Evolutionary conservation across 2,888 invertebrate genomes (phyloP).

Genomic region (Leucophora obtusa): DNA sequence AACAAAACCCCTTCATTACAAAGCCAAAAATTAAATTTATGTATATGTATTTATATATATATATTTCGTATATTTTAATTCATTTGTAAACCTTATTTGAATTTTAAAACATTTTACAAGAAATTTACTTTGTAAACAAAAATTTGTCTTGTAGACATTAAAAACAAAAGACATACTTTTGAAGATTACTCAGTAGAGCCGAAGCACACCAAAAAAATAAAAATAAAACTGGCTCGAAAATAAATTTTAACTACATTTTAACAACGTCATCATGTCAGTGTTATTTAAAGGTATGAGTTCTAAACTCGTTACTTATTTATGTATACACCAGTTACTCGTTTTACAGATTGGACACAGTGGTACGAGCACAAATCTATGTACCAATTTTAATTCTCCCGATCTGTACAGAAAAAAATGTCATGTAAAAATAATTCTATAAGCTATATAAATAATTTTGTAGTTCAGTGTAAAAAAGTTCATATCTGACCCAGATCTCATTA

Average conservation of each 20-base stretch:
- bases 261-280: slow-evolving; percentile 59
- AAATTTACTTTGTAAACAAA: slow-evolving; percentile 59
- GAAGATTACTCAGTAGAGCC: slow-evolving; percentile 19
- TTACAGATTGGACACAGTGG: too few relatives aligned
- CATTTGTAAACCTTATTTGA: slow-evolving; percentile 31
- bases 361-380: too few relatives aligned
- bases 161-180: slow-evolving; percentile 39
- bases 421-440: too few relatives aligned
- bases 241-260: slow-evolving; percentile 59
- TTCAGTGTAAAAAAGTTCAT: too few relatives aligned
- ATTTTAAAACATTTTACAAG: slow-evolving; percentile 41
- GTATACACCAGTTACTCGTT: too few relatives aligned
- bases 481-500: too few relatives aligned
- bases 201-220: slow-evolving; percentile 8
- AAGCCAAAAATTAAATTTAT: slow-evolving; percentile 21
- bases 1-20: slow-evolving; percentile 4
- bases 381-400: too few relatives aligned
- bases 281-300: slow-evolving; percentile 14
- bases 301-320: background rate
- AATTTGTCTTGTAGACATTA: slow-evolving; percentile 56
- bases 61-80: slow-evolving; percentile 15
- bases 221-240: slow-evolving; percentile 21
- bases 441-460: too few relatives aligned
- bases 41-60: background rate
- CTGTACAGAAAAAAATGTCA: too few relatives aligned